Evolutionary conservation across 2,113 vertebrate genomes (phyloP), one percentile per base, ranked within the genome.

Genomic region (Agelaius tricolor): DNA sequence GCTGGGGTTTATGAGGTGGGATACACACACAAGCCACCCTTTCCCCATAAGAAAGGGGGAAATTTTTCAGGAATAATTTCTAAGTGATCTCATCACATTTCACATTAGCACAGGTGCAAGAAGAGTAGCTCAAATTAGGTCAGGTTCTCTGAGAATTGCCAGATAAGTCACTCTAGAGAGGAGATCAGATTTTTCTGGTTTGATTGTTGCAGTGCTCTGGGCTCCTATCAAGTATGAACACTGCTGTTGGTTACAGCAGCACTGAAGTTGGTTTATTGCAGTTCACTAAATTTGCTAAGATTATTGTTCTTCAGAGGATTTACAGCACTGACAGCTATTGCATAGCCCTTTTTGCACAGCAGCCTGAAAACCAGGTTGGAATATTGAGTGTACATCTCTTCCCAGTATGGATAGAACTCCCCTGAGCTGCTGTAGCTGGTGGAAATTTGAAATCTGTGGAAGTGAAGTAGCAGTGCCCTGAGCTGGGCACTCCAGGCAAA

Each of bases 131-230:
- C 71, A 73, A 81, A 87, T 68, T 74, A 92, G 73, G 68, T 80
- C 74, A 81, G 77, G 62, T 80, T 92, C 62, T 79, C 47, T 6
- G 14, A 93, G 67, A 65, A 67, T 77, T 66, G 23, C 68, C 69
- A 93, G 85, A 43, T n/a, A 94, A 92, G 46, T 78, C 83, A 83
- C 78, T 87, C 82, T n/a, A 80, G 71, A 96, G 62, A 73, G 62
- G 39, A 65, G 81, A 74, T 71, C 72, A 93, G 37, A 65, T 91
- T 89, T 90, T 94, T 91, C 69, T 62, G 28, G 41, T 69, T 58
- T 87, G 72, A 80, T 93, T 84, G 33, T 74, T 96, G 46, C 28
- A 84, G 26, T 3, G 4, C 59, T 95, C 59, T 75, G 51, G 75
- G 74, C 52, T 93, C 74, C 74, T 57, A 49, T 87, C 51, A 47